Base-by-base conservation (phyloP, 1,140 invertebrate species). In the Sycobia sp. region DNA sequence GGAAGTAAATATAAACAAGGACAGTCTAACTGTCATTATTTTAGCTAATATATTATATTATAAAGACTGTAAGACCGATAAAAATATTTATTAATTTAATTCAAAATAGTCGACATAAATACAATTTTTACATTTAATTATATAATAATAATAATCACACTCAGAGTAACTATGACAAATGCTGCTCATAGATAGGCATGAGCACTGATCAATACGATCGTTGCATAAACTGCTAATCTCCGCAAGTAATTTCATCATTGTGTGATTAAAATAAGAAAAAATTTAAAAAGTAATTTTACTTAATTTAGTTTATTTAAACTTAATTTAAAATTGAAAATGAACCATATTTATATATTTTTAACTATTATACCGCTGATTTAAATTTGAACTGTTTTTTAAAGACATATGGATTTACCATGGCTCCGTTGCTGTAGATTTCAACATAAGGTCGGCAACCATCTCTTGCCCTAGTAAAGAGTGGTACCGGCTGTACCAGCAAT, bases 391-490 rank as follows among this genome's bases (percentile, higher is more conserved):
- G n/a, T n/a, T n/a, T n/a, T n/a, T n/a, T n/a, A n/a, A n/a, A n/a
- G n/a, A n/a, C n/a, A n/a, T n/a, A n/a, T n/a, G 10, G 1, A 47
- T 34, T 53, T 13, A 65, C 79, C 73, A 93, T 84, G 44, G 93
- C 87, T 63, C 95, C 93, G 71, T 93, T 94, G 70, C 92, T 91
- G 76, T 90, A 96, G 34, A 98, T 87, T 82, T 98, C 95, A 22
- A 96, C 85, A 81, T 94, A 97, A 13, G 95, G 94, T 64, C 95
- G 84, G 75, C 95, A 97, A 1, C 96, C 96, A 84, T 96, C 96
- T 59, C 86, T 90, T 25, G 92, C 87, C 86, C 94, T 93, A 4
- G 94, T 98, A 79, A 97, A 97, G 2, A 95, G 79, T 16, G 95
- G 95, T 38, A 97, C 89, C 5, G 95, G 95, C 69, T 91, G 86